Conservation (phyloP, 1,140 invertebrate genomes). For the Cydia strobilella region DNA sequence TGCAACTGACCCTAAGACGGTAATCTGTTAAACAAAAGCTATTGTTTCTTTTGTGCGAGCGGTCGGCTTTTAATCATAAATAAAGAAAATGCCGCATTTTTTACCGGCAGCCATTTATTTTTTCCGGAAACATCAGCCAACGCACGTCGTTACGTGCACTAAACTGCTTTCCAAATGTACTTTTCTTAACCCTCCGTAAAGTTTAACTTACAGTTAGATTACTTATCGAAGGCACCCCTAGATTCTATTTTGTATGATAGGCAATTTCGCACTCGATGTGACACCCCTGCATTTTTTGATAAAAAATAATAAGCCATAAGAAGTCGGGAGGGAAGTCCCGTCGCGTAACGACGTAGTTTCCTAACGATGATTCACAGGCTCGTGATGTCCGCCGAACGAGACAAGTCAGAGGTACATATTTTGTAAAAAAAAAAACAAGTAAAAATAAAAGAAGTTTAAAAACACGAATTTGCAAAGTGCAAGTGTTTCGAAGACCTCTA, state of each 20-base stretch:
- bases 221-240: conserved; percentile 17
- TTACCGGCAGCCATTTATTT: too few species aligned
- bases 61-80: too few species aligned
- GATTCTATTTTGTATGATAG: conserved; percentile 26
- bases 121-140: not conserved
- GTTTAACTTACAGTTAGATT: conserved; percentile 14
- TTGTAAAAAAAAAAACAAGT: too few species aligned
- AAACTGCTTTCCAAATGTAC: not conserved
- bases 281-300: conserved; percentile 31
- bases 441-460: too few species aligned
- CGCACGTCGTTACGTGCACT: not conserved
- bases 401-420: not conserved
- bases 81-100: too few species aligned
- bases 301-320: conserved; percentile 32
- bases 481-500: too few species aligned
- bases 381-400: not conserved
- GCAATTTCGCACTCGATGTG: conserved; percentile 29
- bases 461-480: too few species aligned
- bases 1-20: too few species aligned
- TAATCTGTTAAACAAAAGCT: too few species aligned
- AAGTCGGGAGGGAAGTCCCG: conserved; percentile 20
- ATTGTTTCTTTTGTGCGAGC: too few species aligned
- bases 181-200: not conserved
- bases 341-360: conserved; percentile 7
- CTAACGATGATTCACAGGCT: conserved; percentile 9